Percentiles rank a stretch among this genome's conserved stretches.
phyloP scores from a whole-genome alignment of 2,888 invertebrate genomes.

The Troides aeacus region DNA sequence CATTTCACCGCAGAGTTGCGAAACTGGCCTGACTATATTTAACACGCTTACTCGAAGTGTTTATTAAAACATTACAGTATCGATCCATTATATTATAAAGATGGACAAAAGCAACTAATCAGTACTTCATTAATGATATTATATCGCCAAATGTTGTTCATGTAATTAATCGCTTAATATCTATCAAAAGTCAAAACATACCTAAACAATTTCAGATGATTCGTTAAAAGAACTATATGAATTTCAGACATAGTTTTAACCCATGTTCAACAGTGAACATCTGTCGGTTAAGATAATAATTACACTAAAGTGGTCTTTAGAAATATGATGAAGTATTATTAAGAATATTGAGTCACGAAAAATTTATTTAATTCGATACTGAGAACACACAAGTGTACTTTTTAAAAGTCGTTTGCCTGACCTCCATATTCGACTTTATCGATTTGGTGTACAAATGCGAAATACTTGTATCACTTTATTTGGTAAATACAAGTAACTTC shows the following conservation, averaged over 20 bases:
- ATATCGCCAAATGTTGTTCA: not conserved
- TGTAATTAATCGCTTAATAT: not conserved
- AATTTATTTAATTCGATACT: not conserved
- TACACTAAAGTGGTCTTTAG: no score
- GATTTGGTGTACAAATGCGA: conserved; percentile 2
- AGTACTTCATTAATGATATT: not conserved
- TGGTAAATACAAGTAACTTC: conserved; percentile 2
- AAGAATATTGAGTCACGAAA: not conserved
- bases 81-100: not conserved
- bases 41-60: conserved; percentile 1
- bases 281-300: no score
- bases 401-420: not conserved
- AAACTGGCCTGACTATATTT: conserved; percentile 4
- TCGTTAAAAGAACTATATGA: no score
- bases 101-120: not conserved
- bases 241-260: no score
- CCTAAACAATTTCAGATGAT: no score
- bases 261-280: no score
- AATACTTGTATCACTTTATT: conserved; percentile 4
- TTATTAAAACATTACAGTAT: conserved; percentile 2
- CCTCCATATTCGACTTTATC: not conserved
- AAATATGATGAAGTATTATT: no score
- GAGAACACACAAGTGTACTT: not conserved
- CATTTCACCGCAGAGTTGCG: conserved; percentile 3
- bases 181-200: not conserved